A percentile compares a stretch with the other conserved stretches of the same genome.
Conservation (phyloP, 2,113 vertebrate species). For the Oreocharis arfaki region DNA sequence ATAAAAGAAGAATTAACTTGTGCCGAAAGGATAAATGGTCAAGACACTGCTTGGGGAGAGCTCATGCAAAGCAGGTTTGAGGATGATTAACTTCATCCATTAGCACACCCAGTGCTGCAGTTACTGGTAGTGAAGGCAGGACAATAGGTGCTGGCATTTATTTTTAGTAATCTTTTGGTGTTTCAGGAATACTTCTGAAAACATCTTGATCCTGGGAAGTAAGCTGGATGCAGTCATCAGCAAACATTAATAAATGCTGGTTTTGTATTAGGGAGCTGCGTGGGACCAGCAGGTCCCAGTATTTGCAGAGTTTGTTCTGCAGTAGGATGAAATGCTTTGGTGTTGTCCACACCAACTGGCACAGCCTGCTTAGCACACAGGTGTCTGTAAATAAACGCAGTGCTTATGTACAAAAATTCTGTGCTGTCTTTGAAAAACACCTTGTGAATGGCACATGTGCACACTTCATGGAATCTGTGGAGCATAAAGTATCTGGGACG, state of each 20-base stretch:
- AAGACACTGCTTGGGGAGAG: not conserved
- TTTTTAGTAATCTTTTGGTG: not conserved
- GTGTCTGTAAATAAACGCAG: not conserved
- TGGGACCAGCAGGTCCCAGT: fast-evolving
- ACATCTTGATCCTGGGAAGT: not conserved
- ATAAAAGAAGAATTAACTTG: not conserved
- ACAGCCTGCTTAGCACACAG: not conserved
- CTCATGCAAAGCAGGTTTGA: not conserved
- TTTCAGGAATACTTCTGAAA: not conserved
- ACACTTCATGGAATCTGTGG: fast-evolving
- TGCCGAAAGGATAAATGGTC: not conserved
- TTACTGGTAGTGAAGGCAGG: not conserved
- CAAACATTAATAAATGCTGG: not conserved
- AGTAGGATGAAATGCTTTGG: not conserved
- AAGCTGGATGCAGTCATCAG: not conserved
- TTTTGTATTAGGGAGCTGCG: not conserved
- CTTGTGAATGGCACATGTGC: not conserved
- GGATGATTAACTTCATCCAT: not conserved
- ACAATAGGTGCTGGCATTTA: not conserved
- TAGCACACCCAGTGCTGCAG: not conserved
- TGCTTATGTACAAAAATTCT: not conserved
- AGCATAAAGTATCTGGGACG: not conserved
- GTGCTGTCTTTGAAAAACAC: not conserved
- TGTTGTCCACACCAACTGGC: not conserved
- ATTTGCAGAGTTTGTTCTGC: not conserved